Conservation (phyloP, 2,113 vertebrate species). For the Channa argus region DNA sequence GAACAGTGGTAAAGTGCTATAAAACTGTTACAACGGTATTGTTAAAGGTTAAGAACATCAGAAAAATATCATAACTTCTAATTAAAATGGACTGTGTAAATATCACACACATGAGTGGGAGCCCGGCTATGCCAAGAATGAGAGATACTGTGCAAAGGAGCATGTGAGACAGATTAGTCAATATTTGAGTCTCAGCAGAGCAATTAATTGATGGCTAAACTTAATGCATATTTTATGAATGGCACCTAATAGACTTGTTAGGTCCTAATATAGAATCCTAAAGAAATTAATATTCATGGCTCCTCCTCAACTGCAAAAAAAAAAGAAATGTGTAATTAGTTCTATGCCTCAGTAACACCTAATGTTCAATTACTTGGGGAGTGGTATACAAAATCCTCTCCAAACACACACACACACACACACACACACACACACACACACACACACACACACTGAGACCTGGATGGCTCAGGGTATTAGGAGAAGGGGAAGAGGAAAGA, state of each 20-base stretch:
- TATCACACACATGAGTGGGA: not conserved
- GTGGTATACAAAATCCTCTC: slow-evolving; percentile 17
- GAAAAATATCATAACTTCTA: slow-evolving; percentile 21
- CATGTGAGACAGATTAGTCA: slow-evolving; percentile 33
- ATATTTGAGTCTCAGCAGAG: slow-evolving; percentile 52
- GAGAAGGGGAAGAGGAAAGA: not conserved
- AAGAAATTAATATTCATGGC: slow-evolving; percentile 58
- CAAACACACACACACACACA: slow-evolving; percentile 19
- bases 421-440: slow-evolving; percentile 15
- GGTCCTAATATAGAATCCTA: slow-evolving; percentile 42
- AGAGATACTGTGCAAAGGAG: slow-evolving; percentile 26
- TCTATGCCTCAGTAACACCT: slow-evolving; percentile 29
- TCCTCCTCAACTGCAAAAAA: slow-evolving; percentile 20
- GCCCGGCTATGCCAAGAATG: not conserved
- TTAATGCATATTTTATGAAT: slow-evolving; percentile 70
- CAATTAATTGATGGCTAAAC: slow-evolving; percentile 64
- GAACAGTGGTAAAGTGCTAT: not conserved
- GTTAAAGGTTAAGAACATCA: slow-evolving; percentile 11
- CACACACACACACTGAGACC: not conserved
- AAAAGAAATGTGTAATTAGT: slow-evolving; percentile 46
- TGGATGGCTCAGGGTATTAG: not conserved
- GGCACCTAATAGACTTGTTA: slow-evolving; percentile 54
- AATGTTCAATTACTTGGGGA: slow-evolving; percentile 36
- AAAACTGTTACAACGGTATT: not conserved
- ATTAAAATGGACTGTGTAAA: slow-evolving; percentile 10